Evolutionary conservation across 1,140 invertebrate species (phyloP), one percentile per base, ranked within the genome.

Genomic region (Alviniconcha marisindica): DNA sequence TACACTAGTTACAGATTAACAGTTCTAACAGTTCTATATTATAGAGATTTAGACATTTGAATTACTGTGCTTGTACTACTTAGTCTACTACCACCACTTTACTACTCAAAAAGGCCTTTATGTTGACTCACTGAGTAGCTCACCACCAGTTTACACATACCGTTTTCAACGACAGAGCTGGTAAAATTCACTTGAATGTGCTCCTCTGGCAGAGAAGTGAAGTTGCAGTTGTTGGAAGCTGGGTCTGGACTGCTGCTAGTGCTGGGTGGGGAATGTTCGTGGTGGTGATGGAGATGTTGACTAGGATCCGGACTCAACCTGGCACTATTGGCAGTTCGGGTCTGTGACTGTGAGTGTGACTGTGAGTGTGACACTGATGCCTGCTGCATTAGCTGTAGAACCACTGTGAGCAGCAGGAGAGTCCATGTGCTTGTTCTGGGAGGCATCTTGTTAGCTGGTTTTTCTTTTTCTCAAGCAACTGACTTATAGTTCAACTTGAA

Each of bases 111-210:
- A 51, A 24, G 18, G 40, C 33, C 56, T 33, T 21, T 36, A 24
- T 33, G 4, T 10, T 63, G 31, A 76, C 42, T 18, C 14, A 60
- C 31, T 54, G 21, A 38, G 12, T n/a, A n/a, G 38, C 12, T 28
- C 33, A n/a, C 51, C 66, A 14, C 56, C 36, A 73, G 51, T 60
- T 21, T 79, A 86, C 14, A 83, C 83, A 89, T 89, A 93, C 92
- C 92, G 89, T 91, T 91, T 77, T 92, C 89, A 40, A 93, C 89
- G 83, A 93, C 87, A 78, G 89, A 88, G 7, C 89, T 89, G 42
- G 89, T 86, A 83, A 91, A 93, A 40, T 92, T 88, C 63, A 91
- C 83, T 51, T 86, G 84, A 63, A 91, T 10, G 31, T 28, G 56
- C 31, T 80, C 78, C 28, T 21, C 51, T 18, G 76, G 74, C 38